phyloP scores from a whole-genome alignment of 2,888 invertebrate species.

The Phoronis australis region DNA sequence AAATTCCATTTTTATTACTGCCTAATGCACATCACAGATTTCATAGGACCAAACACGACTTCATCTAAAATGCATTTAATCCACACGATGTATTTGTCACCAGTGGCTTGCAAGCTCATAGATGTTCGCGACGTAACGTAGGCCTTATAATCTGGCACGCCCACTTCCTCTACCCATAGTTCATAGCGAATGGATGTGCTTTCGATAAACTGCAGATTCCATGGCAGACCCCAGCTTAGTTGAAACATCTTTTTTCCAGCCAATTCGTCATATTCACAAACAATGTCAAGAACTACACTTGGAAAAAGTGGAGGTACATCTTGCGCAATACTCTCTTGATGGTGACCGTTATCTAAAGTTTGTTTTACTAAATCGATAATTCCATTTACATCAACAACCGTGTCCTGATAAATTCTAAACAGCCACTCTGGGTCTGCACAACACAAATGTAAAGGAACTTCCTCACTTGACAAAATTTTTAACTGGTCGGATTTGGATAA shows the following conservation, averaged over 20 bases:
- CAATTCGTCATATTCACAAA: conserved; percentile 10
- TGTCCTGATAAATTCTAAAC: conserved; percentile 57
- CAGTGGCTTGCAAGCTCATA: conserved; percentile 7
- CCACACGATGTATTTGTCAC: conserved; percentile 25
- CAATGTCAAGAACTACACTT: no score
- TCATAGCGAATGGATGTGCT: conserved; percentile 24
- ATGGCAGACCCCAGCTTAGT: conserved; percentile 29
- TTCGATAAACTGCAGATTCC: conserved; percentile 26
- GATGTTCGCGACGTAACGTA: conserved; percentile 14
- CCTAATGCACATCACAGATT: conserved; percentile 10
- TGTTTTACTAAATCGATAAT: conserved; percentile 21
- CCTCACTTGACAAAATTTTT: conserved; percentile 32
- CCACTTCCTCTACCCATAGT: conserved; percentile 25
- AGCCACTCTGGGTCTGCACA: conserved; percentile 56
- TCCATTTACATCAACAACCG: conserved; percentile 43
- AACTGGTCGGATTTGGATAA: conserved; percentile 37
- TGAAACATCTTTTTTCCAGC: not conserved
- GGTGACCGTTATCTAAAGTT: conserved; percentile 11
- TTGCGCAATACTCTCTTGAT: no score
- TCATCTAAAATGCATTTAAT: conserved; percentile 23
- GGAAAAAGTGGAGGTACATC: no score
- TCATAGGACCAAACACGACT: conserved; percentile 21
- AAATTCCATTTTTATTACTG: not conserved
- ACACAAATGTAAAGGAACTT: conserved; percentile 53
- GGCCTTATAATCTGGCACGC: conserved; percentile 11